Percentiles rank a stretch among this genome's conserved stretches.
These are phyloP conservation scores for Phengaris arion DNA, from an alignment of 2,888 invertebrate genomes.

Conservation along the genomic window DNA sequence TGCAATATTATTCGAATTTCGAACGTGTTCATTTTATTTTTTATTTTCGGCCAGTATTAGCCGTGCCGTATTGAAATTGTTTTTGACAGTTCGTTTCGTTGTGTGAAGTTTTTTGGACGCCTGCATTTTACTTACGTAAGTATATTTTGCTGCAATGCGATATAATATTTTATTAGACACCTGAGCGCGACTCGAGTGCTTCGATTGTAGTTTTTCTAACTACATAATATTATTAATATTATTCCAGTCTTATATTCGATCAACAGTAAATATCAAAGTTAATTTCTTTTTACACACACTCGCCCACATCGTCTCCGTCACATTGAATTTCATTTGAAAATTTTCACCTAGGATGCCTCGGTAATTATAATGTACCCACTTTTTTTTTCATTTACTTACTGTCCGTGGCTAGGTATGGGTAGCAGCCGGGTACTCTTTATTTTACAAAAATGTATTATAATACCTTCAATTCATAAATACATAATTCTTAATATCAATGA, in stretches of 20 bases:
- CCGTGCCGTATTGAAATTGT: constrained; percentile 47
- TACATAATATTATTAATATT: neutral
- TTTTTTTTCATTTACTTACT: too few species aligned
- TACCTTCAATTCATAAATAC: too few species aligned
- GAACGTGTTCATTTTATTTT: constrained; percentile 41
- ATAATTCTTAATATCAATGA: too few species aligned
- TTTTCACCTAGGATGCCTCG: neutral
- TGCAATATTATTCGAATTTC: constrained; percentile 62
- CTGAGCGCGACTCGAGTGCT: neutral
- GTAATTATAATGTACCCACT: too few species aligned
- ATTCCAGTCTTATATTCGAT: neutral
- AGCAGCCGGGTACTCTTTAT: too few species aligned
- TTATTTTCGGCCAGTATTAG: constrained; percentile 44
- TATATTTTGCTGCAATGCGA: constrained; percentile 72
- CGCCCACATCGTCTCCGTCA: neutral
- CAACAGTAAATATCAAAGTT: neutral
- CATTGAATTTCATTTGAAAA: neutral
- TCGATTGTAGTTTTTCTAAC: neutral
- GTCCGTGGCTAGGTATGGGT: too few species aligned
- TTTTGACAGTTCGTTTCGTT: constrained; percentile 48
- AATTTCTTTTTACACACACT: neutral
- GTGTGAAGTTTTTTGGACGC: constrained; percentile 44
- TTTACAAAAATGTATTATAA: too few species aligned
- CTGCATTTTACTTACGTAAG: constrained; percentile 69
- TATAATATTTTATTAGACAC: constrained; percentile 35